Evolutionary conservation across 2,888 invertebrate species (phyloP), one percentile per base, ranked within the genome.

Genomic region (Physocephala rufipes): DNA sequence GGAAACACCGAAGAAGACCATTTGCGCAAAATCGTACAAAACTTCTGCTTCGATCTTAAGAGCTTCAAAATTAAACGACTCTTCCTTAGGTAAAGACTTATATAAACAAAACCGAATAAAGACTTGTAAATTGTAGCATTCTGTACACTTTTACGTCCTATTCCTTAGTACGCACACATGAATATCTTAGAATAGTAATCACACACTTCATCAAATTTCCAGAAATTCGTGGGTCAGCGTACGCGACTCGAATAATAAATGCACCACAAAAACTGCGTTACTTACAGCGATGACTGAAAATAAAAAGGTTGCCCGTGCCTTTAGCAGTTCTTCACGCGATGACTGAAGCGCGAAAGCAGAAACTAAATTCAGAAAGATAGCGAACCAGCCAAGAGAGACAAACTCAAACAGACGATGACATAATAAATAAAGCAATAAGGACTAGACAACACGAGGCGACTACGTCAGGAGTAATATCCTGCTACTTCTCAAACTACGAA

Each of bases 381-480:
- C 43, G 21, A n/a, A n/a, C n/a, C 67, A 67, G 47, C 67, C 58
- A 67, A 67, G 55, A 45, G 59, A 36, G 36, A 36, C 58, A 67
- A 58, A 58, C 58, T 24, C 59, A n/a, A 36, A 45, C 67, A 43
- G 55, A 36, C 58, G 58, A 58, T 67, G 58, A 66, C 63, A 63
- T 63, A 63, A 63, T 45, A 24, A 15, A 49, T 70, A 63, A 15
- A 30, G 19, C 64, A 64, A 65, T 43, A 65, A 75, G 26, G 59
- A 2, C 24, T 58, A 12, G 63, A 28, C 67, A 15, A 73, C 76
- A 76, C 72, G 73, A 72, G 71, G 21, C 12, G 21, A 2, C 7
- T 21, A 19, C 45, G 26, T 16, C 47, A 26, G 47, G 24, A 28
- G 24, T 24, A 15, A 43, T 26, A 64, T 12, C 47, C 47, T 7